A percentile compares a stretch with the other conserved stretches of the same genome.
Conservation (phyloP, 1,140 invertebrate species). For the Apis mellifera region DNA sequence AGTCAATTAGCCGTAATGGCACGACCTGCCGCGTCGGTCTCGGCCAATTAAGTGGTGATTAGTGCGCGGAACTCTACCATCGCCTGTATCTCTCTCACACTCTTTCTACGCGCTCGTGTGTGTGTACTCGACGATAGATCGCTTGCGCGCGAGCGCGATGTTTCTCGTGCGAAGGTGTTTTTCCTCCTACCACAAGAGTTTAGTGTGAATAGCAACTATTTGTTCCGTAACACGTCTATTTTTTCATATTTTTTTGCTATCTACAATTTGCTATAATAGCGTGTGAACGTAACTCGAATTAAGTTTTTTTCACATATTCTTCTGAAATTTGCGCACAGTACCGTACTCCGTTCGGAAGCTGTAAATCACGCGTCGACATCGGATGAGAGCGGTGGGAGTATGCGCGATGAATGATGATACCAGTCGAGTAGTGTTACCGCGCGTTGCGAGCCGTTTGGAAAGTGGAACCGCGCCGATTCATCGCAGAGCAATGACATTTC, state of each 20-base stretch:
- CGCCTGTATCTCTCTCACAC: constrained; percentile 15
- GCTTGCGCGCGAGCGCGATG: constrained; percentile 13
- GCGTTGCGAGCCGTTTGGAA: constrained; percentile 32
- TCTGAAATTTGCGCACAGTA: background rate
- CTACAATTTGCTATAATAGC: background rate
- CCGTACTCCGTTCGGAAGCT: constrained; percentile 19
- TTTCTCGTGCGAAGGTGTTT: background rate
- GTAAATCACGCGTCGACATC: constrained; percentile 63
- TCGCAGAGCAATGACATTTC: background rate
- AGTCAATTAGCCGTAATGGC: constrained; percentile 70
- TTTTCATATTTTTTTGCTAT: background rate
- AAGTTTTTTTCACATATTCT: too few relatives aligned
- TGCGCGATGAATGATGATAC: constrained; percentile 55
- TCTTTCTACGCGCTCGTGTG: background rate
- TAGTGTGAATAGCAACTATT: background rate
- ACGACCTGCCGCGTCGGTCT: constrained; percentile 67
- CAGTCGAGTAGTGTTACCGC: constrained; percentile 61
- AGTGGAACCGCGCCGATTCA: constrained; percentile 1
- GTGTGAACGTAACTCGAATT: background rate
- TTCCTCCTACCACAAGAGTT: background rate
- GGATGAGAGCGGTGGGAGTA: constrained; percentile 55
- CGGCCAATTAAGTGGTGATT: constrained; percentile 72
- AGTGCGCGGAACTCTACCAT: constrained; percentile 62
- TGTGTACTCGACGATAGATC: constrained; percentile 24
- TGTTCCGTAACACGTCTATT: background rate